These are phyloP conservation scores for Halcyon malimbica DNA, from an alignment of 2,113 vertebrate genomes.

Conservation along the genomic window DNA sequence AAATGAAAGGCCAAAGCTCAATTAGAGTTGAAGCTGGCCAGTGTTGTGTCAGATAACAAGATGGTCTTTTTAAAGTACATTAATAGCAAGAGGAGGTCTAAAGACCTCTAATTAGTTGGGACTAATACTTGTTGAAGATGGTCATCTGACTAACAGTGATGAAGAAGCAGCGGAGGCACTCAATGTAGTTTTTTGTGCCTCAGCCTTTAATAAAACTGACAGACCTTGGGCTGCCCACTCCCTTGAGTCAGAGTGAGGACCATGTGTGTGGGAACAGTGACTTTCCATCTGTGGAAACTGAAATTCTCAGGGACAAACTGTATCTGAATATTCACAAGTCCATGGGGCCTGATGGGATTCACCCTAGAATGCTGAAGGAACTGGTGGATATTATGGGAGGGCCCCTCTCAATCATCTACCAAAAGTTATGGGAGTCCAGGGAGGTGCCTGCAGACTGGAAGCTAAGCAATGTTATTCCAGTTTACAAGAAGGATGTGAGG, in stretches of 20 bases:
- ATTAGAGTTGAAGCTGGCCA: not conserved
- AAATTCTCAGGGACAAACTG: not conserved
- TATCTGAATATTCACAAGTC: not conserved
- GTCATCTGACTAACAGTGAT: not conserved
- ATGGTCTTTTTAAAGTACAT: not conserved
- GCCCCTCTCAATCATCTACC: not conserved
- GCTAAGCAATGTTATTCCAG: not conserved
- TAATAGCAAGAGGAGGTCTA: not conserved
- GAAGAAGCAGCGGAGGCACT: not conserved
- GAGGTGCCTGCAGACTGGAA: not conserved
- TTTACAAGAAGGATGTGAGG: not conserved
- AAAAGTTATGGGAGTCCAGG: not conserved
- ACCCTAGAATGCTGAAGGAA: not conserved
- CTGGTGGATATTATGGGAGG: not conserved
- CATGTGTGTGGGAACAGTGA: not conserved
- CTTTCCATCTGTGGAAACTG: not conserved
- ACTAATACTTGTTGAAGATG: not conserved
- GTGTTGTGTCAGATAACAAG: not conserved
- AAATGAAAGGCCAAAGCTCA: not conserved
- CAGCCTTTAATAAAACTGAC: not conserved
- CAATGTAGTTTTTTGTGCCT: not conserved
- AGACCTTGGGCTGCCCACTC: not conserved
- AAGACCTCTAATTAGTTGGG: no score
- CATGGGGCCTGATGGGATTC: not conserved
- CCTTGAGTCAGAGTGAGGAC: not conserved